phyloP scores from a whole-genome alignment of 2,797 vertebrate species.

The Liparis tanakae region DNA sequence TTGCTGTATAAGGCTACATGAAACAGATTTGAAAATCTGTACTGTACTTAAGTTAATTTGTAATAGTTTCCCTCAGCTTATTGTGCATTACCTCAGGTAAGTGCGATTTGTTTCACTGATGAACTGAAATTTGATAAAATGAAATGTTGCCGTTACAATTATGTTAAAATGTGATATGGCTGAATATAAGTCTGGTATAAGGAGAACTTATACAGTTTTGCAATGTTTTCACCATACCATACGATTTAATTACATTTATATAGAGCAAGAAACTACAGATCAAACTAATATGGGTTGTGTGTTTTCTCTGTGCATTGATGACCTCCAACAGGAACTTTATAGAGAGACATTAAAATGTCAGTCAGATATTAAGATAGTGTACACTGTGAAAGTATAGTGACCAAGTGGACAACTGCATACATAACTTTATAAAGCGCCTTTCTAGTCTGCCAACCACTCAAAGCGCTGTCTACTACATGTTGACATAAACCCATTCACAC shows the following conservation, averaged over 20 bases:
- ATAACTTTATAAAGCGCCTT: not conserved
- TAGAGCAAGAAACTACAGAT: not conserved
- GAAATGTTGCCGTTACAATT: not conserved
- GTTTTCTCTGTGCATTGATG: not conserved
- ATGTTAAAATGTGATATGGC: constrained; percentile 2
- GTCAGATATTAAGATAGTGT: not conserved
- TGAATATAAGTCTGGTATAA: not conserved
- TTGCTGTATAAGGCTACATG: not conserved
- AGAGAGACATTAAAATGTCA: not conserved
- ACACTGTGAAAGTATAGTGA: not conserved
- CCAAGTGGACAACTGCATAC: not conserved
- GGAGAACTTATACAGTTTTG: not conserved
- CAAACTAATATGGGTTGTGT: not conserved
- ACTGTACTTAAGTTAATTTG: not conserved
- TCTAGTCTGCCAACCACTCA: not conserved
- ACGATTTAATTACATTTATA: not conserved
- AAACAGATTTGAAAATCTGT: not conserved
- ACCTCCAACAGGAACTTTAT: not conserved
- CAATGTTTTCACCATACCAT: not conserved
- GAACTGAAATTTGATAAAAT: not conserved
- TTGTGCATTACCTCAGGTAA: not conserved
- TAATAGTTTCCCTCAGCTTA: not conserved
- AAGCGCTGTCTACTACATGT: not conserved
- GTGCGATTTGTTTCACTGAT: not conserved
- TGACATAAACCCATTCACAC: no score